Conservation (phyloP, 53 echinoderm and acorn worm species). For the Luidia sarsii region DNA sequence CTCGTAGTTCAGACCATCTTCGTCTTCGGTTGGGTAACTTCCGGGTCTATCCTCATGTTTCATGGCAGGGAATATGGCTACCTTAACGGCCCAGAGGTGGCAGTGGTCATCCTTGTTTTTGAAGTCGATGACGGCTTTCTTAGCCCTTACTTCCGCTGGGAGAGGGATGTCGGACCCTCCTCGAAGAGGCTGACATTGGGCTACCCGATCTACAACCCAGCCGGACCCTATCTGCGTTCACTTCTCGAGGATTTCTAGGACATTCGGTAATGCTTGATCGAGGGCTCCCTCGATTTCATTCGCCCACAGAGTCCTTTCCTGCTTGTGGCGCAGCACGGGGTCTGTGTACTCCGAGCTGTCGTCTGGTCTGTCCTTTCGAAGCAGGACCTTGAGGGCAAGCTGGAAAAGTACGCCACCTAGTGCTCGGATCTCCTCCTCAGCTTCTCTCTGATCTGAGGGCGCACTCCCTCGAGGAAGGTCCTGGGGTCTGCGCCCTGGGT, state of each 20-base stretch:
- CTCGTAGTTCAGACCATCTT: constrained; percentile 27
- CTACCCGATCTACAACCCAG: constrained; percentile 32
- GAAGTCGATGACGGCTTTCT: constrained; percentile 31
- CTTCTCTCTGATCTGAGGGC: no score
- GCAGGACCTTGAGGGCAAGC: constrained; percentile 28
- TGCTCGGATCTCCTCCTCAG: background rate
- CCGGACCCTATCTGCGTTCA: constrained; percentile 52
- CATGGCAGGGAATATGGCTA: constrained; percentile 28
- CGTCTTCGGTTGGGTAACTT: constrained; percentile 15
- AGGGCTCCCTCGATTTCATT: no score
- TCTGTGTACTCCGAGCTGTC: no score
- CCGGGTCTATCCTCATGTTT: background rate
- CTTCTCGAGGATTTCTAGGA: constrained; percentile 20
- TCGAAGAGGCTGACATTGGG: no score
- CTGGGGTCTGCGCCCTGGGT: background rate
- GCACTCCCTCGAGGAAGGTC: no score
- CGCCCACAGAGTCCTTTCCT: background rate
- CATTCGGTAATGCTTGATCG: background rate
- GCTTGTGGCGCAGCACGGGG: constrained; percentile 34
- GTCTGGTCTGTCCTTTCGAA: no score
- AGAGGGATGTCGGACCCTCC: constrained; percentile 23
- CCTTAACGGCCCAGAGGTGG: constrained; percentile 5
- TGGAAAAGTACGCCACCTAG: background rate
- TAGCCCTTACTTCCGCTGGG: constrained; percentile 34
- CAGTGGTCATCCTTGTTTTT: constrained; percentile 56